phyloP scores from a whole-genome alignment of 2,113 vertebrate species.

The Ascaphus truei region DNA sequence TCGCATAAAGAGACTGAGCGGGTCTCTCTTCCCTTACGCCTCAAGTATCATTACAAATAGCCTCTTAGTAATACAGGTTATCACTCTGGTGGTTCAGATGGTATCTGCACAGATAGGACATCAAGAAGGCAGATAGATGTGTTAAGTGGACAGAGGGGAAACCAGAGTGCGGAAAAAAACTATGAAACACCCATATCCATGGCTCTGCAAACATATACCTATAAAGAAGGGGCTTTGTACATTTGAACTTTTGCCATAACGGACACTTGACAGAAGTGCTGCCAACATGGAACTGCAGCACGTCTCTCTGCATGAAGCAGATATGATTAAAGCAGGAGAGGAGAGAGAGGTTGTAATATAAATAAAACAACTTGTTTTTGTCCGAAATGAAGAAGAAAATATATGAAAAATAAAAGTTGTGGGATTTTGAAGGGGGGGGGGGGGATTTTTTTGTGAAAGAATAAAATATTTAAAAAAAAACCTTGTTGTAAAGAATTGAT shows the following conservation, averaged over 20 bases:
- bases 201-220: too few species aligned
- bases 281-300: neutral
- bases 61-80: too few species aligned
- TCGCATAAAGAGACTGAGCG: too few species aligned
- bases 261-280: conserved; percentile 13
- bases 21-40: too few species aligned
- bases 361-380: conserved; percentile 6
- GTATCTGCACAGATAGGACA: too few species aligned
- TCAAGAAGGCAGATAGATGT: too few species aligned
- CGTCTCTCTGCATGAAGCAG: neutral
- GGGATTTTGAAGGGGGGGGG: conserved; percentile 11
- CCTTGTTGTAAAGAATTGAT: conserved; percentile 21
- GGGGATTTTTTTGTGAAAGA: conserved; percentile 13
- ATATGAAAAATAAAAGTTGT: conserved; percentile 1
- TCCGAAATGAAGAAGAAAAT: neutral
- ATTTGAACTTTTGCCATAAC: neutral
- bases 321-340: neutral
- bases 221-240: neutral
- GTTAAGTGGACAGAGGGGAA: too few species aligned
- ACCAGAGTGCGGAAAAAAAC: too few species aligned
- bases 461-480: conserved; percentile 17
- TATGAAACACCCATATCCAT: neutral
- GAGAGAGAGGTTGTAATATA: conserved; percentile 13
- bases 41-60: too few species aligned
- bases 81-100: too few species aligned